These are phyloP conservation scores for Cinclus mexicanus DNA, from an alignment of 2,113 vertebrate species.

Conservation along the genomic window DNA sequence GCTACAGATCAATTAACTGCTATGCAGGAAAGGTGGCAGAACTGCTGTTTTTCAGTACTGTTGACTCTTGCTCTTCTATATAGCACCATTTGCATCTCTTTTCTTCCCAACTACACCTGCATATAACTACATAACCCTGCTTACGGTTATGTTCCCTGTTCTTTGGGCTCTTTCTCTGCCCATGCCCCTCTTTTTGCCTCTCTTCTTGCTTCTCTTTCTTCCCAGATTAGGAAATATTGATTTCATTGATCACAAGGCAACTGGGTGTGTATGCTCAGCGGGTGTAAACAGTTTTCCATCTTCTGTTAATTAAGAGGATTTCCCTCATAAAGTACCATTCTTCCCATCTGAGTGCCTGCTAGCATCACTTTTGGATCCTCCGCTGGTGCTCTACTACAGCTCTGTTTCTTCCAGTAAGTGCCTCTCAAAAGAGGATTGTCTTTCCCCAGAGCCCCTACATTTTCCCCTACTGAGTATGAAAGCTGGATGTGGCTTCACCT, in stretches of 20 bases:
- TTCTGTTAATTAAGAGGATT: neutral
- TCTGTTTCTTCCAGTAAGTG: neutral
- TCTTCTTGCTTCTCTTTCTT: neutral
- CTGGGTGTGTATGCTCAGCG: neutral
- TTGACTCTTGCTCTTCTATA: neutral
- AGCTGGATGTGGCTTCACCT: neutral
- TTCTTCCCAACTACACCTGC: neutral
- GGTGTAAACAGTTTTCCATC: neutral
- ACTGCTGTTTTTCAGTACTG: neutral
- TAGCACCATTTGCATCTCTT: neutral
- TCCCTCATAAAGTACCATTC: neutral
- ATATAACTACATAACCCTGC: too few relatives aligned
- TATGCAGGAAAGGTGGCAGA: neutral
- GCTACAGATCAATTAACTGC: neutral
- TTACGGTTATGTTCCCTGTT: neutral
- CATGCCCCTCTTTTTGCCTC: neutral
- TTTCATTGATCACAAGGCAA: neutral
- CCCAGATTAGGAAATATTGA: neutral
- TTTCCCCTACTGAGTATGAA: neutral
- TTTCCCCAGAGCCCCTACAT: neutral
- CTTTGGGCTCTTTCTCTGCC: neutral
- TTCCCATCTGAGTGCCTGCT: neutral
- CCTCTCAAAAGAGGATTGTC: neutral
- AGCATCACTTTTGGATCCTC: neutral
- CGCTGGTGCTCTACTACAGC: neutral